Percentiles rank a stretch among this genome's conserved stretches.
Evolutionary conservation across 64 coral and sea anemone genomes (phyloP).

Genomic region (Astreopora myriophthalma): DNA sequence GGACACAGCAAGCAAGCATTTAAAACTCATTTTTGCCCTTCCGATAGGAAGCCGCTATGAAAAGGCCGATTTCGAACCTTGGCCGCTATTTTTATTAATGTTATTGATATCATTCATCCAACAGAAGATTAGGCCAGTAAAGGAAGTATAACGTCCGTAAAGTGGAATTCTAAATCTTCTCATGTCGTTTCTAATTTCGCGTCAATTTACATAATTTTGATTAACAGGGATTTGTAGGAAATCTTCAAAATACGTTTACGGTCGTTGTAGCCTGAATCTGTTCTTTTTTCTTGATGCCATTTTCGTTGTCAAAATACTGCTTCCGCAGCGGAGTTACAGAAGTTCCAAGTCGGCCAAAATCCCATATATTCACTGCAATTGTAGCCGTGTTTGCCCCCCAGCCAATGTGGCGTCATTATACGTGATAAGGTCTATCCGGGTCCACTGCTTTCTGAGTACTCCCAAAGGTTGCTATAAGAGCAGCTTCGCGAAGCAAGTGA

Average conservation of each 20-base stretch:
- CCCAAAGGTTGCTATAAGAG: no score
- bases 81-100: background rate
- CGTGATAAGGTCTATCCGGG: background rate
- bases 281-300: background rate
- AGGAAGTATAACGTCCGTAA: background rate
- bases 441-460: no score
- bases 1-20: no score
- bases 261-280: background rate
- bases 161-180: slow-evolving; percentile 1
- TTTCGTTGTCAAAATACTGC: background rate
- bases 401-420: background rate
- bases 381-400: background rate
- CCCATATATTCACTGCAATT: background rate
- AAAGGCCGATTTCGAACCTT: background rate
- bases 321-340: background rate
- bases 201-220: background rate
- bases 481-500: background rate
- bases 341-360: background rate
- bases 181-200: background rate
- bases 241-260: background rate
- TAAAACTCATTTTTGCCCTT: no score
- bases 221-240: background rate
- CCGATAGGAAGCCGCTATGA: no score
- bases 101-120: background rate
- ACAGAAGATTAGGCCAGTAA: background rate